phyloP scores from a whole-genome alignment of 2,797 vertebrate species.

The Lacerta agilis region DNA sequence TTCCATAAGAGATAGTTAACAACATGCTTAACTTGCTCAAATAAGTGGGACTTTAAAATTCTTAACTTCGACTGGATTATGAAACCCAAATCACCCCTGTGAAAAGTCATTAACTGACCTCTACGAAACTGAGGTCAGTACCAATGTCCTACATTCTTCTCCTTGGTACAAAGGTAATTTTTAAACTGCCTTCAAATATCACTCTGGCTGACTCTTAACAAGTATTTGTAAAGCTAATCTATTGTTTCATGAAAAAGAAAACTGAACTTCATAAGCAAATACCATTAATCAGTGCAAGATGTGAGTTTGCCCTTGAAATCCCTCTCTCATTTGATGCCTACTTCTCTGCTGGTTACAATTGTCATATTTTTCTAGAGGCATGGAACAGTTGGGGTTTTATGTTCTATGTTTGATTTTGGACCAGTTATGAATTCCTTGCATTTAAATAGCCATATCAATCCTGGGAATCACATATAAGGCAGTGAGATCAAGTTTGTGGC shows the following conservation, averaged over 20 bases:
- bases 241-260: neutral
- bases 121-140: accelerated
- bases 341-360: slow-evolving; percentile 23
- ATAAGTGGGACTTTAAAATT: neutral
- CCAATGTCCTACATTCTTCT: neutral
- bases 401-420: neutral
- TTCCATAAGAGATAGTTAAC: neutral
- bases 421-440: slow-evolving; percentile 4
- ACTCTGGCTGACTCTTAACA: slow-evolving; percentile 39
- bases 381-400: slow-evolving; percentile 34
- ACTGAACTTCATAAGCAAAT: slow-evolving; percentile 10
- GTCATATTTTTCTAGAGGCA: neutral
- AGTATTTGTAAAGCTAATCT: slow-evolving; percentile 70
- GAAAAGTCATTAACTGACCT: neutral
- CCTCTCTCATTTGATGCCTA: slow-evolving; percentile 22
- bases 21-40: neutral
- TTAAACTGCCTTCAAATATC: neutral
- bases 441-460: neutral
- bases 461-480: neutral
- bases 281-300: slow-evolving; percentile 29
- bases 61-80: neutral
- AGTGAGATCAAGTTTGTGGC: neutral
- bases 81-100: neutral
- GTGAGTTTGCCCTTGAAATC: slow-evolving; percentile 41
- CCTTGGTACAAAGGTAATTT: neutral